Base-by-base conservation (phyloP, 2,888 invertebrate species). In the Punctoribates punctum region DNA sequence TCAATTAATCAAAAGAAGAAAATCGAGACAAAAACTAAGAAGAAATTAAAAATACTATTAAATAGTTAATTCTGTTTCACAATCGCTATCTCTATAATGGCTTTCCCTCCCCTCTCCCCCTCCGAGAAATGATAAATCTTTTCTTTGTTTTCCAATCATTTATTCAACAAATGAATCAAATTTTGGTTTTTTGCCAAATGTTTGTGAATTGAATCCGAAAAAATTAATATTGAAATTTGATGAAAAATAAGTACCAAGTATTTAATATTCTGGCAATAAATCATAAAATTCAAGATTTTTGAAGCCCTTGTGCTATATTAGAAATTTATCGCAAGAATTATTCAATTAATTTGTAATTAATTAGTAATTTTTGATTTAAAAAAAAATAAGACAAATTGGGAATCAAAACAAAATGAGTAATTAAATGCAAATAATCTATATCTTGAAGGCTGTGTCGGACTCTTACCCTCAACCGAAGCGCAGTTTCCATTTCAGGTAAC, bases 401-500 rank as follows among this genome's bases (percentile, higher is more conserved):
- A 6, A 11, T n/a, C n/a, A n/a, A 54, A 54, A 54, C n/a, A n/a
- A 54, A n/a, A n/a, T 54, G n/a, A 54, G 23, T 20, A 34, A 34
- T 34, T 34, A 34, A 34, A 34, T 34, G 34, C 34, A 5, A 34
- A 34, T 34, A 34, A 34, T 34, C 34, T 34, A 42, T 42, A 42
- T 42, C 8, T 72, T 17, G 23, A 72, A 72, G 72, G 72, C 42
- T 46, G 17, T 72, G 5, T 27, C 15, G 48, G 20, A 72, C 48
- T 72, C 11, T 25, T 72, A 48, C 48, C 48, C 0, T 15, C 13
- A 25, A 13, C 38, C n/a, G n/a, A 48, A 17, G 72, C 72, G 11
- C 46, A 48, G 13, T 48, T 48, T 46, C 48, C 72, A 48, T 72
- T 48, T 72, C 46, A 72, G 72, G 72, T 72, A 72, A 27, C 42